These are phyloP conservation scores for Papilio elwesi DNA, from an alignment of 2,888 invertebrate genomes.

Conservation along the genomic window DNA sequence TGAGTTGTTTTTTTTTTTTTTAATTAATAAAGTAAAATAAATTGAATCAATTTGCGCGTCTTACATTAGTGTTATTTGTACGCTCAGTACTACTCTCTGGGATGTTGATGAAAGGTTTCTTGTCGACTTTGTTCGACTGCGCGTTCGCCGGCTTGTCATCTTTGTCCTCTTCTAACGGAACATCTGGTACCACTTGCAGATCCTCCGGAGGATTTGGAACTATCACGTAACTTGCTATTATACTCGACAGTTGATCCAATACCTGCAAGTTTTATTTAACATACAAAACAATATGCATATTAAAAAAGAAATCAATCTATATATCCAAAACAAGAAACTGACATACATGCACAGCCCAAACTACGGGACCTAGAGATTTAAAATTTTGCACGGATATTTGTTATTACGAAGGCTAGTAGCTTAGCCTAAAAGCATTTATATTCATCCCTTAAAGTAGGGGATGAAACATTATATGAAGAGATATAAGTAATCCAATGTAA, in stretches of 20 bases:
- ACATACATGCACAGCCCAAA: no score
- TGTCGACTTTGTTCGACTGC: constrained; percentile 58
- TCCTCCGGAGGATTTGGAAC: constrained; percentile 77
- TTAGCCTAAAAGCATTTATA: no score
- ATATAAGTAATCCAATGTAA: no score
- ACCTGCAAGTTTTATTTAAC: constrained; percentile 59
- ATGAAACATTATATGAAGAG: no score
- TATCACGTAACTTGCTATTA: constrained; percentile 82
- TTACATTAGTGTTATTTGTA: constrained; percentile 62
- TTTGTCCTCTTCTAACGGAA: constrained; percentile 67
- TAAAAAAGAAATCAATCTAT: no score
- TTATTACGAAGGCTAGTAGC: no score
- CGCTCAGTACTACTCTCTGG: constrained; percentile 60
- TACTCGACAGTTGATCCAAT: constrained; percentile 83
- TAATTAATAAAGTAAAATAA: no score
- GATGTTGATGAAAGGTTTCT: constrained; percentile 59
- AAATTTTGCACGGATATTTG: no score
- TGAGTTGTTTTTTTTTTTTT: no score
- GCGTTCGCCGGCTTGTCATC: constrained; percentile 55
- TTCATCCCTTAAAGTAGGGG: no score
- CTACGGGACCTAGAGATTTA: no score
- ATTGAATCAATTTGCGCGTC: constrained; percentile 42
- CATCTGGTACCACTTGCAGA: constrained; percentile 84
- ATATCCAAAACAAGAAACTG: not conserved
- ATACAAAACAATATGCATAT: not conserved